Conservation (phyloP, 2,888 invertebrate species). For the Tetranychus piercei region DNA sequence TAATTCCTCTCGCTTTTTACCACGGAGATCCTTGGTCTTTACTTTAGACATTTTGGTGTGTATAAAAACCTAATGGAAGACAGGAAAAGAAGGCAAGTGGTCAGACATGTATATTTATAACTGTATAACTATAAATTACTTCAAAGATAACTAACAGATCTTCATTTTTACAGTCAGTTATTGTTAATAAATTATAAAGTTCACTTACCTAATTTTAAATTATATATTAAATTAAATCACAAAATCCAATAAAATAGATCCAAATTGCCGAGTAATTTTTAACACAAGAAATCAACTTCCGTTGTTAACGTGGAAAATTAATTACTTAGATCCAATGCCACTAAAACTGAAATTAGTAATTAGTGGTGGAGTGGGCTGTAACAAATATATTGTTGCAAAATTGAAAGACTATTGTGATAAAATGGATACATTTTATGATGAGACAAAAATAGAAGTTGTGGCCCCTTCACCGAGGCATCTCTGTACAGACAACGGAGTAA, state of each 20-base stretch:
- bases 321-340: neutral
- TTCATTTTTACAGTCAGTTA: too few species aligned
- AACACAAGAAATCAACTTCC: neutral
- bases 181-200: too few species aligned
- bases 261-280: neutral
- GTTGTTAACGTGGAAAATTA: neutral
- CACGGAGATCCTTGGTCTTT: conserved; percentile 84
- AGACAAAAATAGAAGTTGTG: conserved; percentile 3
- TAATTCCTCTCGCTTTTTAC: conserved; percentile 92
- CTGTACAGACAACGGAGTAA: conserved; percentile 93
- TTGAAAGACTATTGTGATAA: conserved; percentile 48
- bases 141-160: too few species aligned
- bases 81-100: neutral
- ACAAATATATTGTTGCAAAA: conserved; percentile 54
- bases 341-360: conserved; percentile 42
- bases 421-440: conserved; percentile 9
- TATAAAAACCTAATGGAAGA: neutral
- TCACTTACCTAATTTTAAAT: neutral
- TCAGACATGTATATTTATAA: too few species aligned
- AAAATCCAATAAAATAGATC: neutral
- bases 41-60: conserved; percentile 51
- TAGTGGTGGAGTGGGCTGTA: conserved; percentile 91
- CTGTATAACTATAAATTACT: too few species aligned
- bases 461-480: conserved; percentile 51
- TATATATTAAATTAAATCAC: neutral